A percentile compares a stretch with the other conserved stretches of the same genome.
Evolutionary conservation across 2,888 invertebrate species (phyloP).

Genomic region (Germaria angustata): DNA sequence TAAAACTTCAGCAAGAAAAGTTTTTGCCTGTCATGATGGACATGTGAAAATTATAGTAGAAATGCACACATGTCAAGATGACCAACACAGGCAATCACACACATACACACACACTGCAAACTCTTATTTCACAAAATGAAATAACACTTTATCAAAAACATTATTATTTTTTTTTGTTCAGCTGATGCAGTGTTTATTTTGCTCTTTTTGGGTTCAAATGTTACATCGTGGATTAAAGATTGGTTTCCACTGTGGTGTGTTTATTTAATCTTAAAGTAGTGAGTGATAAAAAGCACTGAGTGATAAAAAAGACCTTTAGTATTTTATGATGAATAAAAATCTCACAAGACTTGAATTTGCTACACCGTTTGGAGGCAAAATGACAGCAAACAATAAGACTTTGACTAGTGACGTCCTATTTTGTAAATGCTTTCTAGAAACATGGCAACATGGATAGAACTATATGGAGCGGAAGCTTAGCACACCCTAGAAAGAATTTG

Average conservation of each 20-base stretch:
- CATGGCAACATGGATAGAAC: too few species aligned
- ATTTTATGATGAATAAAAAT: too few species aligned
- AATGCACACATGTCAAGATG: constrained; percentile 18
- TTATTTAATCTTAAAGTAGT: constrained; percentile 27
- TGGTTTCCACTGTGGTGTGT: constrained; percentile 1
- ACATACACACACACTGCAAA: not conserved
- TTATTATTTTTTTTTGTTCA: not conserved
- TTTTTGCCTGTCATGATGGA: constrained; percentile 54
- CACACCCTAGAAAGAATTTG: too few species aligned
- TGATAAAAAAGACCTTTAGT: too few species aligned
- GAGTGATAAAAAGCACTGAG: too few species aligned
- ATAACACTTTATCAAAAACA: constrained; percentile 22
- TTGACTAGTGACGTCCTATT: too few species aligned
- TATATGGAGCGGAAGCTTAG: too few species aligned
- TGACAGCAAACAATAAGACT: too few species aligned
- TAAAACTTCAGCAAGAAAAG: constrained; percentile 45
- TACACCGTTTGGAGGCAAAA: too few species aligned
- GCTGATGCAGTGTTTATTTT: not conserved
- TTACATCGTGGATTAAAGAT: constrained; percentile 34
- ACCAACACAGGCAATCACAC: not conserved
- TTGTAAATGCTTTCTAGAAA: too few species aligned
- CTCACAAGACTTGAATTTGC: too few species aligned
- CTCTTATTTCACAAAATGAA: too few species aligned
- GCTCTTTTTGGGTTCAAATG: constrained; percentile 18
- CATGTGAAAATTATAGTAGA: constrained; percentile 61